Evolutionary conservation across 30 jellyfish, hydroid and myxozoan species (phyloP), one percentile per base, ranked within the genome.

Genomic region (Aurelia coerulea): DNA sequence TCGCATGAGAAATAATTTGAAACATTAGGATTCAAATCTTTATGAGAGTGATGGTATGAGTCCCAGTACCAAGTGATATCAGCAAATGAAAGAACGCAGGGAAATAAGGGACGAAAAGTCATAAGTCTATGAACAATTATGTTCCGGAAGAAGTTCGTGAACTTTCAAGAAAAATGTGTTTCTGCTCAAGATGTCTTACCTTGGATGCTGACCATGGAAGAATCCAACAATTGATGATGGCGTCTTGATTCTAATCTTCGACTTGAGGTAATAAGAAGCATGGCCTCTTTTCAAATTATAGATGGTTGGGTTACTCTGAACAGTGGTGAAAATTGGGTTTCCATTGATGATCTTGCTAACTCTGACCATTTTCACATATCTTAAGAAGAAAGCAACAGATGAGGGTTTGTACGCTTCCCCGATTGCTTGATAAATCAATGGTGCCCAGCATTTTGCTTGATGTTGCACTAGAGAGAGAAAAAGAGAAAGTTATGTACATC

Each of bases 361-460:
- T 4, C 41, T 18, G 13, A 60, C 59, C 77, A 85, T 39, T 35
- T 59, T 74, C 53, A 85, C 94, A 63, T 85, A 82, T 2, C 66
- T 69, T 49, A 85, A 65, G 58, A 85, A 85, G 65, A 59, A 85
- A 32, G 74, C 88, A 1, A 85, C 94, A 2, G 75, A 31, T 4
- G 94, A 85, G 9, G 94, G 89, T 41, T 34, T 35, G 70, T 32
- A 85, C 14, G 29, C 9, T 54, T 85, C 94, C 11, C 94, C 94
- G 0, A 58, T 64, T 3, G 94, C 88, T 23, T 51, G 62, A 18
- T 65, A 85, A 2, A 85, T 75, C 54, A 16, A 60, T 2, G 94
- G 29, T 23, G 29, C 29, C 29, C 29, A 23, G 29, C 29, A 23
- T 23, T 23, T 23, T 23, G 29, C 29, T 23, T 23, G 29, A 23